Evolutionary conservation across 23 tunicate genomes (phyloP).

Genomic region (Ascidia mentula): DNA sequence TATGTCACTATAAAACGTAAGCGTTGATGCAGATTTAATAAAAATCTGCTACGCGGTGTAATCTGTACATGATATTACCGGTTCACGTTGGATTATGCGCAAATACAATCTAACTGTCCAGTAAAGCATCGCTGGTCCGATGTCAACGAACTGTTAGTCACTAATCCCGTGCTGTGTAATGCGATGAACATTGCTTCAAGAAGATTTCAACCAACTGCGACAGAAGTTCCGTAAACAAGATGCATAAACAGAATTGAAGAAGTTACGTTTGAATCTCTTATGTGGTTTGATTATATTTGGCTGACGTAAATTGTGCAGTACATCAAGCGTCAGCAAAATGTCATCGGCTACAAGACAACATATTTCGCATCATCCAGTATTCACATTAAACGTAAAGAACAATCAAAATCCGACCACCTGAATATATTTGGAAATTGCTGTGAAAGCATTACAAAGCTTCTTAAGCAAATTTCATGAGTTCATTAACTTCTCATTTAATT

Average conservation of each 20-base stretch:
- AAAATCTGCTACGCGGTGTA: not conserved
- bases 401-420: too few species aligned
- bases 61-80: constrained; percentile 4
- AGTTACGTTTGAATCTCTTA: too few species aligned
- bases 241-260: not conserved
- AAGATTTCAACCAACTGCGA: not conserved
- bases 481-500: too few species aligned
- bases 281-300: too few species aligned
- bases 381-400: too few species aligned
- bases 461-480: too few species aligned
- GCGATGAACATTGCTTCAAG: not conserved
- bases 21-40: not conserved
- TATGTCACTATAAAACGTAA: not conserved
- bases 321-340: too few species aligned
- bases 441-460: too few species aligned
- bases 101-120: not conserved
- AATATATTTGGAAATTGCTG: too few species aligned
- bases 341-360: too few species aligned
- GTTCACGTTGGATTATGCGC: not conserved
- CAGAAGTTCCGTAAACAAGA: not conserved
- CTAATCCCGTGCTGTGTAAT: not conserved
- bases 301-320: too few species aligned
- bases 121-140: not conserved
- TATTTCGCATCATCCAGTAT: too few species aligned
- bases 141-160: not conserved